Conservation (phyloP, 1,140 invertebrate genomes). For the Macrocentrus cingulum region DNA sequence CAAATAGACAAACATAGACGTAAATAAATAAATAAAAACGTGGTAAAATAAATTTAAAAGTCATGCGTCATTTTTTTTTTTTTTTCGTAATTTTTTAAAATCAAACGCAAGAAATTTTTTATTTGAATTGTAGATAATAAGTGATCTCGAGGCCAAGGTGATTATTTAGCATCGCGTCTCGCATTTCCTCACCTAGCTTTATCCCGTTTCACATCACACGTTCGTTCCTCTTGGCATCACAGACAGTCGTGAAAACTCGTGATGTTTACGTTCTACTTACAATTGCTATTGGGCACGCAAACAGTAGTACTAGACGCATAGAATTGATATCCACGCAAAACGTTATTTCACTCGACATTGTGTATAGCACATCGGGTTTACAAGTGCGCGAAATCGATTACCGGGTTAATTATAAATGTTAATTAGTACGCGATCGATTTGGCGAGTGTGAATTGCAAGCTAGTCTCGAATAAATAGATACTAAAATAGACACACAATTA, state of each 20-base stretch:
- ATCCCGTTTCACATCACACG: not conserved
- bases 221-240: not conserved
- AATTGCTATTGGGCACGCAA: not conserved
- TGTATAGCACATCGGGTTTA: constrained; percentile 1
- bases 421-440: constrained; percentile 60
- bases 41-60: too few species aligned
- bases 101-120: too few species aligned
- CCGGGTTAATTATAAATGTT: constrained; percentile 59
- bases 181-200: not conserved
- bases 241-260: not conserved
- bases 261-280: not conserved
- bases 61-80: too few species aligned
- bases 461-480: constrained; percentile 56
- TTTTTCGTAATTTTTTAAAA: too few species aligned
- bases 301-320: not conserved
- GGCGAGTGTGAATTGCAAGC: constrained; percentile 51
- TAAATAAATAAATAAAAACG: too few species aligned
- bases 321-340: too few species aligned
- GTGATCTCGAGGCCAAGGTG: not conserved
- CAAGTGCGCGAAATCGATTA: constrained; percentile 39
- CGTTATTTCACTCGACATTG: too few species aligned
- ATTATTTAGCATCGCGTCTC: constrained; percentile 2
- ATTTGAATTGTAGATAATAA: constrained; percentile 16
- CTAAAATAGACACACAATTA: constrained; percentile 51
- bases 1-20: too few species aligned